A percentile compares a stretch with the other conserved stretches of the same genome.
Evolutionary conservation across 1,140 invertebrate species (phyloP).

Genomic region (Philopotamus ludificatus): DNA sequence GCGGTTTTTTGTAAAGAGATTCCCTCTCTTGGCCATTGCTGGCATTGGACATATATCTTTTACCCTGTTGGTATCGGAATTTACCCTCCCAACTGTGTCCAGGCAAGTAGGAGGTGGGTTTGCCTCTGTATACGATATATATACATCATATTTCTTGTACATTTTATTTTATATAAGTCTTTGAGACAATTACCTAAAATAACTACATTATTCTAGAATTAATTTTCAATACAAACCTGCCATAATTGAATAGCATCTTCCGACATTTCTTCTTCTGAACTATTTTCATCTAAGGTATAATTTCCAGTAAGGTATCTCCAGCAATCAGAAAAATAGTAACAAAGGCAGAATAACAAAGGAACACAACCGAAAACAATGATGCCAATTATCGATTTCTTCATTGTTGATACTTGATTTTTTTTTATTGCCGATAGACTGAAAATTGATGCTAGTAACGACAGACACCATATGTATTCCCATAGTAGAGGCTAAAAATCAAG

Average conservation of each 20-base stretch:
- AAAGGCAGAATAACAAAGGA: slow-evolving; percentile 77
- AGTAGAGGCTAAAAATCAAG: slow-evolving; percentile 66
- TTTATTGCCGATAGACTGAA: slow-evolving; percentile 83
- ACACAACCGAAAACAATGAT: slow-evolving; percentile 75
- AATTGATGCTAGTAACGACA: slow-evolving; percentile 81
- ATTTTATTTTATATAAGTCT: too few relatives aligned
- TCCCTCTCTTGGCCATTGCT: too few relatives aligned
- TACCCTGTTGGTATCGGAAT: too few relatives aligned
- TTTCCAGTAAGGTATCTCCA: slow-evolving; percentile 73
- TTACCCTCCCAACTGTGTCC: too few relatives aligned
- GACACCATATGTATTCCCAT: slow-evolving; percentile 95
- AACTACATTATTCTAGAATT: too few relatives aligned
- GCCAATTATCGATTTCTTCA: slow-evolving; percentile 82
- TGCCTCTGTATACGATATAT: too few relatives aligned
- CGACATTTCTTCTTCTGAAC: slow-evolving; percentile 60
- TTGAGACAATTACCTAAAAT: too few relatives aligned
- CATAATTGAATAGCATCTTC: slow-evolving; percentile 69
- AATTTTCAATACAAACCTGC: slow-evolving; percentile 76
- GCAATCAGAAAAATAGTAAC: slow-evolving; percentile 84
- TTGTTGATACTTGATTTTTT: slow-evolving; percentile 74
- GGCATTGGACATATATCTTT: too few relatives aligned
- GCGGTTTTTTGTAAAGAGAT: too few relatives aligned
- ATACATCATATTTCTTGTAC: too few relatives aligned
- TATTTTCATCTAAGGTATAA: slow-evolving; percentile 60
- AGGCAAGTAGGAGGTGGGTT: too few relatives aligned